These are phyloP conservation scores for Caenorhabditis becei DNA, from an alignment of 2,888 invertebrate species.

Conservation along the genomic window DNA sequence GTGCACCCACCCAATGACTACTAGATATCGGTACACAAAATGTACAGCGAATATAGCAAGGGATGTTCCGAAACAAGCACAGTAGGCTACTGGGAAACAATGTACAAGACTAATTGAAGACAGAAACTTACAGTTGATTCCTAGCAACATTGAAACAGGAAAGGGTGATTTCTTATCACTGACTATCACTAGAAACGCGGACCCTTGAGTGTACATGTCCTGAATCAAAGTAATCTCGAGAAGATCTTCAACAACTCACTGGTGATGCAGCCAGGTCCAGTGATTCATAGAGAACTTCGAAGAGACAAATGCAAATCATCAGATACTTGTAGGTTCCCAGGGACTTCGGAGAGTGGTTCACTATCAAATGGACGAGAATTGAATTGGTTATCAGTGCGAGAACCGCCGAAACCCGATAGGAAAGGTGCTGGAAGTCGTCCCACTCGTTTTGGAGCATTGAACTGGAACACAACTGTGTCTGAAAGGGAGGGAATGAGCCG, in stretches of 20 bases:
- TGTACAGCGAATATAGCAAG: constrained; percentile 18
- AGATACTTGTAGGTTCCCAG: too few relatives aligned
- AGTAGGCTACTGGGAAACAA: not conserved
- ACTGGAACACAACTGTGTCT: too few relatives aligned
- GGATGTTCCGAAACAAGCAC: constrained; percentile 15
- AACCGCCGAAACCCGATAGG: not conserved
- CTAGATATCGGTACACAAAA: constrained; percentile 19
- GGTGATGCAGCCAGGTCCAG: constrained; percentile 1
- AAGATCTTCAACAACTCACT: not conserved
- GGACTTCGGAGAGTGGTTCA: constrained; percentile 8
- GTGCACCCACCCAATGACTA: not conserved
- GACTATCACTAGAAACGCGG: constrained; percentile 6
- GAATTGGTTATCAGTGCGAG: not conserved
- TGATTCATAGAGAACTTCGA: not conserved
- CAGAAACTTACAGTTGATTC: not conserved
- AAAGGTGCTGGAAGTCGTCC: not conserved
- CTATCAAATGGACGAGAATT: constrained; percentile 13
- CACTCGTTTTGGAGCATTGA: constrained; percentile 12
- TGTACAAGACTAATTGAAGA: not conserved
- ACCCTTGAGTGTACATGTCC: constrained; percentile 7
- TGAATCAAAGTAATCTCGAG: not conserved
- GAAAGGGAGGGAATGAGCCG: too few relatives aligned
- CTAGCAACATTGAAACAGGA: not conserved
- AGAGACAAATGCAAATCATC: constrained; percentile 5
- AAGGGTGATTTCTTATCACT: not conserved